phyloP scores from a whole-genome alignment of 1,140 invertebrate genomes.

The Chymomyza costata region DNA sequence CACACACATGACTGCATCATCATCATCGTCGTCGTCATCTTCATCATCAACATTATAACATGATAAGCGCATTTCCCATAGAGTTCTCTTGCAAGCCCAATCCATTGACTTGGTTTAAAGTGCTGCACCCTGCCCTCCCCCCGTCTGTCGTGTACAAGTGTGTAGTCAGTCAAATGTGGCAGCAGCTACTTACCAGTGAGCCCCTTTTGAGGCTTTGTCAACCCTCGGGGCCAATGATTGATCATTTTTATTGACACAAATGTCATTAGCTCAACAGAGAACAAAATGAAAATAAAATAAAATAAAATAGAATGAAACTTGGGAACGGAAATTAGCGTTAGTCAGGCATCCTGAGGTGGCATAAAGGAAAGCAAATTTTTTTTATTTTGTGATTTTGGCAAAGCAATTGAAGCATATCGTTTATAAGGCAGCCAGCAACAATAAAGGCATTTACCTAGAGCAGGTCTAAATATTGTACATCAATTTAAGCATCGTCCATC shows the following conservation, averaged over 20 bases:
- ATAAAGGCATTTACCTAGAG: too few relatives aligned
- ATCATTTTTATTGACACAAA: conserved; percentile 58
- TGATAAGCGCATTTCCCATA: too few relatives aligned
- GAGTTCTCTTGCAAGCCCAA: conserved; percentile 8
- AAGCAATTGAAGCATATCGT: too few relatives aligned
- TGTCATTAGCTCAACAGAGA: conserved; percentile 26
- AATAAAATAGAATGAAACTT: conserved; percentile 8
- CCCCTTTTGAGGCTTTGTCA: conserved; percentile 10
- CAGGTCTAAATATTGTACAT: too few relatives aligned
- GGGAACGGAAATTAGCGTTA: conserved; percentile 59
- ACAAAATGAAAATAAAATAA: conserved; percentile 1
- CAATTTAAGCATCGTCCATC: too few relatives aligned
- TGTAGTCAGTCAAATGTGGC: too few relatives aligned
- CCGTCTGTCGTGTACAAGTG: too few relatives aligned
- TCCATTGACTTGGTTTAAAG: conserved; percentile 3
- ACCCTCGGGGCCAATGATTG: conserved; percentile 34
- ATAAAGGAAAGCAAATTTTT: conserved; percentile 19
- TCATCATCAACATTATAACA: not conserved
- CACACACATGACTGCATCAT: conserved; percentile 11
- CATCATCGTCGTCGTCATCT: too few relatives aligned
- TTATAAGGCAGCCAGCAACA: too few relatives aligned
- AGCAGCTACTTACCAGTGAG: too few relatives aligned
- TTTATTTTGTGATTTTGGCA: too few relatives aligned
- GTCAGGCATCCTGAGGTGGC: conserved; percentile 33
- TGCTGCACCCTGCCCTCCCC: too few relatives aligned